These are phyloP conservation scores for Troides helena DNA, from an alignment of 2,888 invertebrate genomes.

Conservation along the genomic window DNA sequence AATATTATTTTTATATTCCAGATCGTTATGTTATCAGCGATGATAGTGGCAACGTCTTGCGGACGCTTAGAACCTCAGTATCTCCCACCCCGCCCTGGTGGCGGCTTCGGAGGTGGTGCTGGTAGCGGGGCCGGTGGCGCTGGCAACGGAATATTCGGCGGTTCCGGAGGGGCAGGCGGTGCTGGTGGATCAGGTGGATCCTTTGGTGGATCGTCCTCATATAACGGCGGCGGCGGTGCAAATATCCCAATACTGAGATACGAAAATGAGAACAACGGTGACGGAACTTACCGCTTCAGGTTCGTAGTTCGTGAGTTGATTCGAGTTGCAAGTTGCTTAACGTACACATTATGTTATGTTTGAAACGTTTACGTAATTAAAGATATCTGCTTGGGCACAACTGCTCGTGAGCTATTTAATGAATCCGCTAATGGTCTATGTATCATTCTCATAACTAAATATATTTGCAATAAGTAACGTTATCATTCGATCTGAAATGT, in stretches of 20 bases:
- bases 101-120: constrained; percentile 39
- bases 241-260: constrained; percentile 81
- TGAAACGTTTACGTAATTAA: constrained; percentile 1
- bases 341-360: neutral
- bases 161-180: constrained; percentile 46
- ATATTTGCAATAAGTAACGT: neutral
- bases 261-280: constrained; percentile 83
- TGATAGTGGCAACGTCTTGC: constrained; percentile 58
- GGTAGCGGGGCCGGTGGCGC: constrained; percentile 38
- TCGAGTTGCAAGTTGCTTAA: constrained; percentile 5
- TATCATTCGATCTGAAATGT: neutral
- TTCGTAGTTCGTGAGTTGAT: constrained; percentile 44
- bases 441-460: neutral
- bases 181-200: constrained; percentile 34
- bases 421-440: constrained; percentile 4
- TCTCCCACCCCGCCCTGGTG: constrained; percentile 50
- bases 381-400: neutral
- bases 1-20: constrained; percentile 28
- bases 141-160: constrained; percentile 39
- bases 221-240: constrained; percentile 45
- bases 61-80: constrained; percentile 61
- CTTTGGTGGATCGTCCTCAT: constrained; percentile 37
- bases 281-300: constrained; percentile 83
- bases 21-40: constrained; percentile 47
- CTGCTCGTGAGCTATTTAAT: neutral